phyloP scores from a whole-genome alignment of 37 sponge, comb jelly and placozoan genomes.

The Crambe crambe region DNA sequence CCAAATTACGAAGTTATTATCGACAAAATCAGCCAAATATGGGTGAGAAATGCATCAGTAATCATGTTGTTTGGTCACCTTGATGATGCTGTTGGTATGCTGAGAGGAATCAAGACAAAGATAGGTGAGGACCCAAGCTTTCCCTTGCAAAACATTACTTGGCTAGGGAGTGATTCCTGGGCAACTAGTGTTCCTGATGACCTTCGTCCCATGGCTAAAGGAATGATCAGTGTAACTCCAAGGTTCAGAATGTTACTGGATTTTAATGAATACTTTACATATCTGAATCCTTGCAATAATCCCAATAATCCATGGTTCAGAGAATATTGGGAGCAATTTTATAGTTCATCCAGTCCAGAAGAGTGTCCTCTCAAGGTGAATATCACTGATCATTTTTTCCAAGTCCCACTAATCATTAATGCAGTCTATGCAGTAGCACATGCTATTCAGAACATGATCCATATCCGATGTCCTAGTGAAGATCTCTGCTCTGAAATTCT shows the following conservation, averaged over 20 bases:
- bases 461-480: slow-evolving; percentile 10
- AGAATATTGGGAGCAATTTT: slow-evolving; percentile 52
- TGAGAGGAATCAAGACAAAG: slow-evolving; percentile 27
- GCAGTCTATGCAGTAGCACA: slow-evolving; percentile 78
- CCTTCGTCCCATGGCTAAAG: slow-evolving; percentile 6
- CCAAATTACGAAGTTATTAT: slow-evolving; percentile 8
- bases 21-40: neutral
- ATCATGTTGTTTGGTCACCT: slow-evolving; percentile 60
- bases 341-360: too few relatives aligned
- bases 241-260: neutral
- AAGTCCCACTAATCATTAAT: slow-evolving; percentile 67
- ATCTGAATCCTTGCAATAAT: slow-evolving; percentile 41
- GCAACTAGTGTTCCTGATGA: slow-evolving; percentile 22
- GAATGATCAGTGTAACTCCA: slow-evolving; percentile 46
- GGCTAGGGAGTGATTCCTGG: slow-evolving; percentile 59
- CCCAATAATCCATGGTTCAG: slow-evolving; percentile 67
- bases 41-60: slow-evolving; percentile 50
- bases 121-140: neutral
- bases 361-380: neutral
- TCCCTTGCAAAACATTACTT: neutral
- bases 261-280: slow-evolving; percentile 60
- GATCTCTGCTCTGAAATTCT: slow-evolving; percentile 29
- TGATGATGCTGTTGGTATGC: slow-evolving; percentile 11
- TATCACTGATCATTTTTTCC: slow-evolving; percentile 24
- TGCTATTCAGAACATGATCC: slow-evolving; percentile 57